phyloP scores from a whole-genome alignment of 2,113 vertebrate genomes.

The Andinoacara biseriatus region DNA sequence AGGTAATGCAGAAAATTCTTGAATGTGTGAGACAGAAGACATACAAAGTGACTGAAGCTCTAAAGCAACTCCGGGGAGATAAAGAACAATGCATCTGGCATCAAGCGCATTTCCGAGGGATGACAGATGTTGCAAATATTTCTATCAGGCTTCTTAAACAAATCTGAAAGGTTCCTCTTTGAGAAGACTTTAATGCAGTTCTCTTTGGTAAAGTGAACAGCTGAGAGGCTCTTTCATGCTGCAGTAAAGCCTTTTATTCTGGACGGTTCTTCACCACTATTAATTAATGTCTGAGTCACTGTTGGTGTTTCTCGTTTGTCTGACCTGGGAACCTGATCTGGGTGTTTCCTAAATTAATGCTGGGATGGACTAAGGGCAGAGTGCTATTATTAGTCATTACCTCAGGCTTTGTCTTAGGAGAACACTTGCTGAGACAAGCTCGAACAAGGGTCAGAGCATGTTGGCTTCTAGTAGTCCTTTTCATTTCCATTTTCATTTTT shows the following conservation, averaged over 20 bases:
- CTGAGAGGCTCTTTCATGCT: too few relatives aligned
- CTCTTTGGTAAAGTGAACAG: too few relatives aligned
- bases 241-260: too few relatives aligned
- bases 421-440: conserved; percentile 5
- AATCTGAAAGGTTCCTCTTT: too few relatives aligned
- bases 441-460: background rate
- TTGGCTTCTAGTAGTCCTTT: background rate
- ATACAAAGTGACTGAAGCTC: background rate
- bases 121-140: too few relatives aligned
- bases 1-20: background rate
- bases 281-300: background rate
- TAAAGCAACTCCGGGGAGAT: background rate
- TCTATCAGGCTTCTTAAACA: too few relatives aligned
- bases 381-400: conserved; percentile 19
- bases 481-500: background rate
- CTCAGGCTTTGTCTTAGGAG: background rate
- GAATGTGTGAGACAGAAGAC: background rate
- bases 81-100: background rate
- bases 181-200: too few relatives aligned
- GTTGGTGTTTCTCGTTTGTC: background rate
- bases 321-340: background rate
- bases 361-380: background rate
- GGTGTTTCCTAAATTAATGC: conserved; percentile 11
- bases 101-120: background rate
- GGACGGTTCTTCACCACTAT: background rate